Evolutionary conservation across 2,888 invertebrate genomes (phyloP), one percentile per base, ranked within the genome.

Genomic region (Leucophenga maculata): DNA sequence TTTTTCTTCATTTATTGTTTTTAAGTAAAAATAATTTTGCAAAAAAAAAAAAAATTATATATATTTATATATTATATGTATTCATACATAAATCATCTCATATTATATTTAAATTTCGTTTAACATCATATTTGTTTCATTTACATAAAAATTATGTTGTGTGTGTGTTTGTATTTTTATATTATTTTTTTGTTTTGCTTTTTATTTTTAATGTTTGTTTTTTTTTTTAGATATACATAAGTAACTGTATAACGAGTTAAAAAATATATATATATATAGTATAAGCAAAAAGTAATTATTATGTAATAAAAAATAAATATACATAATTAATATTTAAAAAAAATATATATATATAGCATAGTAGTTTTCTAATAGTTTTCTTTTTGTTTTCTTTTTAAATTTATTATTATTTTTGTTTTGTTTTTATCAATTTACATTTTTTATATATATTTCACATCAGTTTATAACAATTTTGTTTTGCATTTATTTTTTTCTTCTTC

Each of bases 81-180:
- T 31, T 26, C 18, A 32, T 39, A 39, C 11, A 39, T 8, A 39
- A 11, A 11, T 11, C 8, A 39, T n/a, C n/a, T n/a, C n/a, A n/a
- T n/a, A n/a, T 39, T 39, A 39, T 39, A 70, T 73, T 70, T 73
- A 72, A 73, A 78, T 75, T 6, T 39, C 39, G 22, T 20, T 55
- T 55, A 32, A 59, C 32, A 32, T 59, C 50, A 26, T 60, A 16
- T 60, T 44, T 66, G 39, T 68, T 65, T 60, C 67, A 64, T 65
- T 32, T 62, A 69, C 57, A 39, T 71, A 65, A 71, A 67, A 69
- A 72, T 66, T 70, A 67, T 68, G 67, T 62, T 76, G 69, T 66
- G 52, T 62, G 39, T 65, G 20, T 72, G 60, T n/a, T 62, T 66
- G 67, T 69, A 68, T 59, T 65, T 64, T 57, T 39, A 32, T 57